phyloP scores from a whole-genome alignment of 2,888 invertebrate genomes.

The Rhopalosiphum nymphaeae region DNA sequence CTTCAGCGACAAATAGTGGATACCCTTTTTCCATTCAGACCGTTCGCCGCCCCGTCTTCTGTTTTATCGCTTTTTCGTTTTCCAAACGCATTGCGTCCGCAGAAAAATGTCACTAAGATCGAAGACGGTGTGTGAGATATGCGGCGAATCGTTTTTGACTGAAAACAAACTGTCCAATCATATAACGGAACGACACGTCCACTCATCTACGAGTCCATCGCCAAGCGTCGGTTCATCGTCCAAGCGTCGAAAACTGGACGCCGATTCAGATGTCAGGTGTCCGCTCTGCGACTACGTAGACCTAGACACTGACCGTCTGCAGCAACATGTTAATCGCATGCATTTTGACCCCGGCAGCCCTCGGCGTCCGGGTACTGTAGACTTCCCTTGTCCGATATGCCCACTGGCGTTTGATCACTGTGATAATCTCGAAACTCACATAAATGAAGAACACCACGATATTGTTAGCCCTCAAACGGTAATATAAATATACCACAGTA shows the following conservation, averaged over 20 bases:
- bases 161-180: slow-evolving; percentile 62
- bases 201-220: slow-evolving; percentile 44
- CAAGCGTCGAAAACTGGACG: slow-evolving; percentile 52
- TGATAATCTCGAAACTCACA: slow-evolving; percentile 86
- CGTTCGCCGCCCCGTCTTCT: neutral
- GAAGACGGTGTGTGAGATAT: slow-evolving; percentile 61
- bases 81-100: neutral
- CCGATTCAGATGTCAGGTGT: slow-evolving; percentile 46
- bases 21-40: neutral
- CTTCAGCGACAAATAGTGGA: neutral
- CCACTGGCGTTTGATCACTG: slow-evolving; percentile 79
- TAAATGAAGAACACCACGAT: slow-evolving; percentile 87
- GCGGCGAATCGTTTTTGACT: slow-evolving; percentile 57
- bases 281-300: slow-evolving; percentile 57
- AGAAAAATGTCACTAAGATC: slow-evolving; percentile 40
- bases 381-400: slow-evolving; percentile 84
- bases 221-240: slow-evolving; percentile 32
- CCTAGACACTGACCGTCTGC: slow-evolving; percentile 52
- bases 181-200: slow-evolving; percentile 55
- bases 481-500: slow-evolving; percentile 40
- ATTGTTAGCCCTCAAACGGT: slow-evolving; percentile 79
- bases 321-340: slow-evolving; percentile 86
- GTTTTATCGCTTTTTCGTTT: neutral
- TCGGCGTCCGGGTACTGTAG: slow-evolving; percentile 69
- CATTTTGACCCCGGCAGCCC: slow-evolving; percentile 87